Evolutionary conservation across 2,113 vertebrate genomes (phyloP).

Genomic region (Garra rufa): DNA sequence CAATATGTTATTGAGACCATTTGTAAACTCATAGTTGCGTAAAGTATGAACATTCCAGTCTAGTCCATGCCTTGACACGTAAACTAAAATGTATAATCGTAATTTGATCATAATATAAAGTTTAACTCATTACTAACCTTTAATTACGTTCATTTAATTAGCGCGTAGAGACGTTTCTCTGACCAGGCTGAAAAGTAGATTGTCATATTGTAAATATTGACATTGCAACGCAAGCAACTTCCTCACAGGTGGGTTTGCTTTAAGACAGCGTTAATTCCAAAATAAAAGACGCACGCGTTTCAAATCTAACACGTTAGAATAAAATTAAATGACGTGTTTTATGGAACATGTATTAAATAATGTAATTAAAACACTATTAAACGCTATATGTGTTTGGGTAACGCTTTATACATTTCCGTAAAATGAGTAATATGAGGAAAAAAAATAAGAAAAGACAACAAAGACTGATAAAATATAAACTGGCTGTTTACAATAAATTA

Average conservation of each 20-base stretch:
- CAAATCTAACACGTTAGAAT: not conserved
- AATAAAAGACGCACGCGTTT: conserved; percentile 57
- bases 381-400: no score
- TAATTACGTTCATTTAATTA: conserved; percentile 1
- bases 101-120: not conserved
- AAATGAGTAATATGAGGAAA: not conserved
- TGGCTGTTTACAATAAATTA: not conserved
- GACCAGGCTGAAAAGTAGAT: not conserved
- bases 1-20: not conserved
- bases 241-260: conserved; percentile 41
- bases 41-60: not conserved
- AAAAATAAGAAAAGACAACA: no score
- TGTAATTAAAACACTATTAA: not conserved
- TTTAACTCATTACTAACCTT: not conserved
- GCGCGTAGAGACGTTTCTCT: not conserved
- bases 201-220: conserved; percentile 1
- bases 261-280: conserved; percentile 27
- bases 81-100: not conserved
- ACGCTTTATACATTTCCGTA: not conserved
- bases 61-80: not conserved
- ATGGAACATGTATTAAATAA: not conserved
- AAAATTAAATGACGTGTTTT: not conserved
- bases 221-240: not conserved
- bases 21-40: not conserved
- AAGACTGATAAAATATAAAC: not conserved